Evolutionary conservation across 2,797 vertebrate genomes (phyloP).

Genomic region (Epinephelus malabaricus): DNA sequence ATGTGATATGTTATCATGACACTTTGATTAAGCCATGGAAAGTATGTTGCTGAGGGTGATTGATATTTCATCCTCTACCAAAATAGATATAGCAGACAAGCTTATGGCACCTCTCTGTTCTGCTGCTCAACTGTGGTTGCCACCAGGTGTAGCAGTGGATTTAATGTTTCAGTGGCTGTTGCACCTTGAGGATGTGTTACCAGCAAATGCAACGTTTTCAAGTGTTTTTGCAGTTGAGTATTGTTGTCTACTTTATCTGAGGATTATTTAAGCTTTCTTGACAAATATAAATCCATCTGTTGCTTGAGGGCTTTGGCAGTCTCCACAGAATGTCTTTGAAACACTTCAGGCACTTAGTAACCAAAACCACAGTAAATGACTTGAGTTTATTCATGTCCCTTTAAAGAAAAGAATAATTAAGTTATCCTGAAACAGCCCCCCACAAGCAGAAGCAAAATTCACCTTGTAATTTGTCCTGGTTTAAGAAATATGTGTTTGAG

Average conservation of each 20-base stretch:
- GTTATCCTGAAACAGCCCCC: constrained; percentile 13
- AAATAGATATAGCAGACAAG: background rate
- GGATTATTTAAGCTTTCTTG: no score
- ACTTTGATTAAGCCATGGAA: constrained; percentile 5
- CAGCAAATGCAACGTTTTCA: no score
- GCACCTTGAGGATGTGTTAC: no score
- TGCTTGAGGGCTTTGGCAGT: background rate
- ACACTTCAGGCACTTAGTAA: constrained; percentile 1
- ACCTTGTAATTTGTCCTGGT: constrained; percentile 30
- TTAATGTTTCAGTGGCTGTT: background rate
- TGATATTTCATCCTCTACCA: constrained; percentile 15
- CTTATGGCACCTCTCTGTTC: background rate
- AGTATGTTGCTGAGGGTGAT: background rate
- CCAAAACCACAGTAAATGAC: background rate
- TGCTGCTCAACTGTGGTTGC: constrained; percentile 15
- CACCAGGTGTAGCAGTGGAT: background rate
- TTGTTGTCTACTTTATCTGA: no score
- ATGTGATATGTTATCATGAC: constrained; percentile 15
- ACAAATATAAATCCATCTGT: no score
- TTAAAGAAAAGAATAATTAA: constrained; percentile 14
- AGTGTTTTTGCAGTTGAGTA: no score
- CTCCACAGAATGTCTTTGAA: constrained; percentile 15
- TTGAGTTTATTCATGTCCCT: constrained; percentile 10
- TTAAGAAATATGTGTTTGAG: constrained; percentile 12
- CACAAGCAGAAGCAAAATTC: constrained; percentile 16